These are phyloP conservation scores for Tribolium castaneum DNA, from an alignment of 1,140 invertebrate species.

Conservation along the genomic window DNA sequence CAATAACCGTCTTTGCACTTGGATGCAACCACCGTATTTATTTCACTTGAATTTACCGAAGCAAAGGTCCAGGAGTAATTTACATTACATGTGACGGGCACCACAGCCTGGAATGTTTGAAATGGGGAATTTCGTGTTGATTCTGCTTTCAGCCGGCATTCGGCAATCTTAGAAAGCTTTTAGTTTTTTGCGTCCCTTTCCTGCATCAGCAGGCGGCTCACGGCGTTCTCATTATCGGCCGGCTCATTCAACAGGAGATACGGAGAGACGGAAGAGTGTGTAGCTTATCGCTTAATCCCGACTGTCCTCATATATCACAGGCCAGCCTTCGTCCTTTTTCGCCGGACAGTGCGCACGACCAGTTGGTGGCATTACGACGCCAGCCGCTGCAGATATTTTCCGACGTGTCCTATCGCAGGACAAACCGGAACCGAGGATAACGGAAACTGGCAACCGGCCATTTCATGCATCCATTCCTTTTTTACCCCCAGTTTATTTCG, in stretches of 20 bases:
- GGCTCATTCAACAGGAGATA: slow-evolving; percentile 58
- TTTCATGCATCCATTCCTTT: slow-evolving; percentile 51
- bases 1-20: too few species aligned
- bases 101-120: too few species aligned
- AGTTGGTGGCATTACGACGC: slow-evolving; percentile 28
- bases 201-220: neutral
- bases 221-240: slow-evolving; percentile 50
- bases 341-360: slow-evolving; percentile 34
- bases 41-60: too few species aligned
- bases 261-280: slow-evolving; percentile 51
- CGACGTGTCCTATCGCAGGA: slow-evolving; percentile 49
- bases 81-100: too few species aligned
- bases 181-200: neutral
- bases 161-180: too few species aligned
- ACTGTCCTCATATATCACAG: slow-evolving; percentile 59
- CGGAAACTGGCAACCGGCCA: slow-evolving; percentile 53
- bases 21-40: too few species aligned
- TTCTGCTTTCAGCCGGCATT: too few species aligned
- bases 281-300: slow-evolving; percentile 60
- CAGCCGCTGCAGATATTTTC: slow-evolving; percentile 15
- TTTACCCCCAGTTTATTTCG: slow-evolving; percentile 42
- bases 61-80: too few species aligned
- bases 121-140: too few species aligned
- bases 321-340: slow-evolving; percentile 12
- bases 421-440: slow-evolving; percentile 49